Percentiles rank a stretch among this genome's conserved stretches.
Evolutionary conservation across 2,797 vertebrate species (phyloP).

Genomic region (Acrocephalus scirpaceus): DNA sequence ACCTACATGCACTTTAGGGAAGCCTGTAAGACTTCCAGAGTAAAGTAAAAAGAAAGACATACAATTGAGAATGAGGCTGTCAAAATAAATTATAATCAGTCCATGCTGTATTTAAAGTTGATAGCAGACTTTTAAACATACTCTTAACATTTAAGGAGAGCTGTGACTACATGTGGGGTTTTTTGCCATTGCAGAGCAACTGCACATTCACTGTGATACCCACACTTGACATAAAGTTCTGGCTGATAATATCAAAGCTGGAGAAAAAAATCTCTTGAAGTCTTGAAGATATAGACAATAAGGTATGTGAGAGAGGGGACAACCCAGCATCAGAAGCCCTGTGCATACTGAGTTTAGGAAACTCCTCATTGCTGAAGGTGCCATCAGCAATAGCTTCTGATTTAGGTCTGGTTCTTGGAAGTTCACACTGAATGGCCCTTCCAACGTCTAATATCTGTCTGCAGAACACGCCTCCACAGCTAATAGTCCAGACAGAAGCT

Average conservation of each 20-base stretch:
- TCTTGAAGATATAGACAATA: background rate
- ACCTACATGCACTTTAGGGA: background rate
- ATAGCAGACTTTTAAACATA: background rate
- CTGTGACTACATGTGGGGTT: background rate
- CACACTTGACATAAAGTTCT: background rate
- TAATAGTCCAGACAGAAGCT: background rate
- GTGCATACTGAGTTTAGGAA: background rate
- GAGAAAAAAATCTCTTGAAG: rapidly evolving
- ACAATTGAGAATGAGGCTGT: background rate
- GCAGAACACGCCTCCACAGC: rapidly evolving
- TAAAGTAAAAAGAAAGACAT: background rate
- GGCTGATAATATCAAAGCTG: background rate
- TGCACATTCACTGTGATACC: background rate
- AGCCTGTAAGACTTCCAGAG: background rate
- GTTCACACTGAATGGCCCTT: background rate
- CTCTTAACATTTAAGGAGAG: background rate
- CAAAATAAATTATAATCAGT: background rate
- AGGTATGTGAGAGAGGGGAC: rapidly evolving
- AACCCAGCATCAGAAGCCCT: background rate
- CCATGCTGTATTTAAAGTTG: background rate
- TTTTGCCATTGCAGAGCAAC: background rate
- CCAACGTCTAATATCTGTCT: background rate
- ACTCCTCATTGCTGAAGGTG: background rate
- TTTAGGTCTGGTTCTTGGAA: background rate
- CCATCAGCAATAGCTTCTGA: background rate